Percentiles rank a stretch among this genome's conserved stretches.
phyloP scores from a whole-genome alignment of 2,113 vertebrate genomes.

The Oncorhynchus nerka region DNA sequence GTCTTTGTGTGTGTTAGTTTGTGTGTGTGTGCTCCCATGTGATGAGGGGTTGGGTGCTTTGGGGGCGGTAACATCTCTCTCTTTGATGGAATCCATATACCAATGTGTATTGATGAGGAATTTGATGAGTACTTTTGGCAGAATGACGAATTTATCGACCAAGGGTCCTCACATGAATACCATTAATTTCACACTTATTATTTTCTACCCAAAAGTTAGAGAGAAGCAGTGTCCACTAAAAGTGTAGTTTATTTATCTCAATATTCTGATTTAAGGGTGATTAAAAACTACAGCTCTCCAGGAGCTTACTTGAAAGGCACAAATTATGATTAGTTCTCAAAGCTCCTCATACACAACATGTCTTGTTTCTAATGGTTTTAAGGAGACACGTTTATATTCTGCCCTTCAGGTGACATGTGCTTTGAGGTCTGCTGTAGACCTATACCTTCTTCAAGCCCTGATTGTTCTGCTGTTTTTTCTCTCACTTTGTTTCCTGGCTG shows the following conservation, averaged over 20 bases:
- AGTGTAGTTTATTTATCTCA: no score
- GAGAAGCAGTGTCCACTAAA: no score
- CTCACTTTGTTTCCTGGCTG: background rate
- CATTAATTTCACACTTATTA: background rate
- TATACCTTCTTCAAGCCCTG: background rate
- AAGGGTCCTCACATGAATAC: background rate
- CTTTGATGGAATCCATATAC: background rate
- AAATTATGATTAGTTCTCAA: background rate
- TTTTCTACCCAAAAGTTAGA: no score
- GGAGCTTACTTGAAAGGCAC: background rate
- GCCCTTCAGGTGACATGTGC: background rate
- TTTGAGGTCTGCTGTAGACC: background rate
- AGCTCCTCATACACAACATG: no score
- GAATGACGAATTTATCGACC: background rate
- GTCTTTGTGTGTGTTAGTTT: conserved; percentile 5
- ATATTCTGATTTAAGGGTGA: no score
- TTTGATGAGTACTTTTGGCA: background rate
- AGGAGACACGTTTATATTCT: no score
- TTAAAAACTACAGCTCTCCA: no score
- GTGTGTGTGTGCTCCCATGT: conserved; percentile 4
- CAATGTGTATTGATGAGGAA: background rate
- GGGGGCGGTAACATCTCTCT: background rate
- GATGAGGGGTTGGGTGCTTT: background rate
- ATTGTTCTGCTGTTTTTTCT: background rate
- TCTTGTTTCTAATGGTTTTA: no score